Evolutionary conservation across 2,113 vertebrate genomes (phyloP).

Genomic region (Upupa epops): DNA sequence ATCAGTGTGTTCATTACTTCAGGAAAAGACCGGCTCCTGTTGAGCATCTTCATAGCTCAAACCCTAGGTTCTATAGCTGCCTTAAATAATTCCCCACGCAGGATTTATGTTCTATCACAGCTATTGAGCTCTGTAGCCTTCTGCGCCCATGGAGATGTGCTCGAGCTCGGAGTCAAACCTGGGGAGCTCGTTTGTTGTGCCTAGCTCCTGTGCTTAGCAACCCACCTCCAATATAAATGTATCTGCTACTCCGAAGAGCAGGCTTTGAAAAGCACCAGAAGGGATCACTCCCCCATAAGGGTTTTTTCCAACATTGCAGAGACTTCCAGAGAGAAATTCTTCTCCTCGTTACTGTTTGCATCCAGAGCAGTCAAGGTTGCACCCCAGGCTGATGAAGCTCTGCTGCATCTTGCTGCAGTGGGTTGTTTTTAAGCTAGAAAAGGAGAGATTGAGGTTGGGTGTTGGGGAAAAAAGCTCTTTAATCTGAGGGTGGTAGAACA

Average conservation of each 20-base stretch:
- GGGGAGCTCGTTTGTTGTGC: slow-evolving; percentile 53
- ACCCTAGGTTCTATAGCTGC: neutral
- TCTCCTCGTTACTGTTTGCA: neutral
- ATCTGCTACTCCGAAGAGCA: slow-evolving; percentile 45
- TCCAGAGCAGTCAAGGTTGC: neutral
- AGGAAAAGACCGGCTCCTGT: neutral
- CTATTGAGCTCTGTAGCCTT: neutral
- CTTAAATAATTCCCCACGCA: neutral
- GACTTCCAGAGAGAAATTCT: neutral
- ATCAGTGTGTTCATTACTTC: neutral
- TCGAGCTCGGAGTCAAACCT: neutral
- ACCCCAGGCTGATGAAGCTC: neutral
- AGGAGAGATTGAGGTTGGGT: too few relatives aligned
- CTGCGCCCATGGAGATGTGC: neutral
- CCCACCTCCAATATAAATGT: slow-evolving; percentile 58
- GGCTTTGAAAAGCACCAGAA: slow-evolving; percentile 54
- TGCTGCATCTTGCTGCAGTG: neutral
- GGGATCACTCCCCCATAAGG: slow-evolving; percentile 54
- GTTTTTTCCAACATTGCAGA: slow-evolving; percentile 34
- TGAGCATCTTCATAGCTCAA: neutral
- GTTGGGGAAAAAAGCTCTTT: too few relatives aligned
- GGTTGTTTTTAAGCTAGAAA: neutral
- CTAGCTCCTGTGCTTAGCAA: slow-evolving; percentile 58
- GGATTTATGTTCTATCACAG: neutral
- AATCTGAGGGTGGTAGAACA: too few relatives aligned